phyloP scores from a whole-genome alignment of 2,113 vertebrate species.

The Synodontis membranacea region DNA sequence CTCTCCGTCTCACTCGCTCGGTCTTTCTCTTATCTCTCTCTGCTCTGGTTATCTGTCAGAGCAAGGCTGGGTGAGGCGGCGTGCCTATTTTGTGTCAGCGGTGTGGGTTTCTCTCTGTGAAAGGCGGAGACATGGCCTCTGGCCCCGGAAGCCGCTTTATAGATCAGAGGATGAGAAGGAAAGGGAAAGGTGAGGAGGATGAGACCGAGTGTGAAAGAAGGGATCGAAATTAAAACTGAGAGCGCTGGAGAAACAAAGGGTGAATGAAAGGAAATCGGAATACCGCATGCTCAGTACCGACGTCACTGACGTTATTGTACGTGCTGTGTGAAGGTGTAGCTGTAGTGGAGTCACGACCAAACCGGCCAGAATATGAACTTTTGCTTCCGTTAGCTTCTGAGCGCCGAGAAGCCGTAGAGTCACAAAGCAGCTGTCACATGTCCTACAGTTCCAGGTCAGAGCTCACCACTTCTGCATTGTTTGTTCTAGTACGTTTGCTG shows the following conservation, averaged over 20 bases:
- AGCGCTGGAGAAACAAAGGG: background rate
- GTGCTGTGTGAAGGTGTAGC: background rate
- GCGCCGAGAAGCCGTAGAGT: background rate
- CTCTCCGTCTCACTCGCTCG: background rate
- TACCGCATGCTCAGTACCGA: background rate
- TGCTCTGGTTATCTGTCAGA: background rate
- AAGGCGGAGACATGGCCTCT: conserved; percentile 49
- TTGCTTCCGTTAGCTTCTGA: no score
- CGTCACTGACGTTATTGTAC: background rate
- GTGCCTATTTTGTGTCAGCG: conserved; percentile 7
- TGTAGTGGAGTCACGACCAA: background rate
- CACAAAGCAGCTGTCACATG: background rate
- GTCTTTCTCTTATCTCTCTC: background rate
- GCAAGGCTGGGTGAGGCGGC: background rate
- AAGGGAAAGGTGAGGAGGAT: conserved; percentile 15
- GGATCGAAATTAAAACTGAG: background rate
- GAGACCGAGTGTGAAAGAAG: background rate
- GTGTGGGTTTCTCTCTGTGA: conserved; percentile 41
- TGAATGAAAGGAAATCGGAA: background rate
- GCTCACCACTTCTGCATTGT: background rate
- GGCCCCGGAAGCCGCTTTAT: background rate
- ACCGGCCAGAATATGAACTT: background rate
- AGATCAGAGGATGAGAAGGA: conserved; percentile 3
- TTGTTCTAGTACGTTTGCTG: background rate
- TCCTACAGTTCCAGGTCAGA: background rate